Base-by-base conservation (phyloP, 2,113 vertebrate genomes). In the Zosterops hypoxanthus region DNA sequence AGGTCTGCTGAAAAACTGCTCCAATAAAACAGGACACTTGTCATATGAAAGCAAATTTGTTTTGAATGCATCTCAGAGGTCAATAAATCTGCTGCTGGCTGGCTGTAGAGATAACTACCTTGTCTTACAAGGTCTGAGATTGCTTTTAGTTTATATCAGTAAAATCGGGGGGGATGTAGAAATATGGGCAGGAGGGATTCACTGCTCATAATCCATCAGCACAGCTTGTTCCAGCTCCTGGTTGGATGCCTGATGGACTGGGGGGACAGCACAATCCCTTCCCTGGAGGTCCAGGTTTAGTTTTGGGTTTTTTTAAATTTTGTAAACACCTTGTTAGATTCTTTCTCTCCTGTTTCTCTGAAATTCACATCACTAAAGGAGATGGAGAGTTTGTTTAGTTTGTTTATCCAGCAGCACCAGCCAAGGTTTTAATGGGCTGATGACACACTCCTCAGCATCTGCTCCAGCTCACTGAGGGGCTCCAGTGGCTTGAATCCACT, bases 41-140 rank as follows among this genome's bases (percentile, higher is more conserved):
- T 94, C 80, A 69, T 47, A 44, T 3, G 72, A 81, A 77, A 88
- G 88, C 71, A 93, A 97, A 93, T 90, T 90, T 5, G 15, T 46
- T 59, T 73, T 88, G 59, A 88, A 92, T 61, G 53, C 39, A 11
- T 44, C 90, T 29, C 47, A 23, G 87, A 71, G 90, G 64, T 42
- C 82, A 80, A 66, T 97, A 97, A 95, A 97, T 93, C 86, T 80
- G 88, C 85, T 88, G 57, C 82, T 93, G 84, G 34, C 82, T 95
- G 88, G 79, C 85, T 57, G 46, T 8, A 16, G 79, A 80, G 55
- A 73, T 88, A 96, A 86, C 79, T 88, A 70, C 66, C 88, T 93
- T 88, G 90, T 86, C 85, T 73, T 86, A 86, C 75, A 92, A 77
- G 66, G 76, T 26, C 82, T n/a, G 59, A 70, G 68, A 88, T 20